Base-by-base conservation (phyloP, 1,140 invertebrate species). In the Nephila pilipes region DNA sequence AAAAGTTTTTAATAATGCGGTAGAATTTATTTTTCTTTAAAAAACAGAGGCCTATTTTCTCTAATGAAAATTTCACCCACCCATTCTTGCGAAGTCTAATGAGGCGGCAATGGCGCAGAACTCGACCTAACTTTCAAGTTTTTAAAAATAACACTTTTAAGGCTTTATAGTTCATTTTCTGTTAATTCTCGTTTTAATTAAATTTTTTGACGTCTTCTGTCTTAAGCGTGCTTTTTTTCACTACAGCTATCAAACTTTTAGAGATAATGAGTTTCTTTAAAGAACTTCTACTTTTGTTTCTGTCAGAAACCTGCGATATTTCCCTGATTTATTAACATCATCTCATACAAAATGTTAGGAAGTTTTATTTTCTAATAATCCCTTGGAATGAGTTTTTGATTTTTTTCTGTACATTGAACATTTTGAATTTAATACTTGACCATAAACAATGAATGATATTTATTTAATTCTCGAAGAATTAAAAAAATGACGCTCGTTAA, bases 181-280 rank as follows among this genome's bases (percentile, higher is more conserved):
- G 80, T 55, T 81, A 81, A 81, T 81, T 81, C 38, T 55, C 80
- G 38, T 81, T 81, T 81, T 81, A 81, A 81, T 81, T 81, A 81
- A 81, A 81, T 81, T 81, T 81, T 81, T 81, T 75, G 69, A 75
- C 69, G 69, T 75, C 69, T 75, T 36, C 69, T 75, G 69, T 75
- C 29, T 75, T 75, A 75, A 75, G 69, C 32, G 18, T 36, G 69
- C 69, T 75, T 16, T 36, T 75, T 75, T 75, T 36, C 29, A 16
- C 14, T 75, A 36, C 29, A 16, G 29, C 69, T 75, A 75, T 75
- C 69, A 75, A 75, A 75, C 32, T 75, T 75, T 75, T 32, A 32
- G 69, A 75, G 69, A 75, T 75, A 75, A 75, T 75, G 69, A 75
- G 69, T 75, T 75, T 75, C 69, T 75, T 75, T 75, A 36, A 75